These are phyloP conservation scores for Ctenodactylus gundi DNA, from an alignment of 2,113 vertebrate genomes.

Conservation along the genomic window DNA sequence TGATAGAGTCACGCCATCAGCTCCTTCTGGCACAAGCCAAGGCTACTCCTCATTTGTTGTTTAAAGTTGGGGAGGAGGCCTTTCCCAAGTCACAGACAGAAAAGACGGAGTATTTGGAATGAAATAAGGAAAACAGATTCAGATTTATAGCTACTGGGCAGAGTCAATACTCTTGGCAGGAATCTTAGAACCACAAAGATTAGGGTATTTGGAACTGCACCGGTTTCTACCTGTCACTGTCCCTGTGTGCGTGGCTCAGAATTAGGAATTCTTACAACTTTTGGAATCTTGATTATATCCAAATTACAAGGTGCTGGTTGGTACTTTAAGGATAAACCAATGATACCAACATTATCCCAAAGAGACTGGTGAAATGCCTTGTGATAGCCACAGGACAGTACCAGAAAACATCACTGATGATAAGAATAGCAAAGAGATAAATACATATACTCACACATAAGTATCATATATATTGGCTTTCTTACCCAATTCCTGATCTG, in stretches of 20 bases:
- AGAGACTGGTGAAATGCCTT: not conserved
- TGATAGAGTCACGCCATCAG: not conserved
- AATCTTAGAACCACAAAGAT: not conserved
- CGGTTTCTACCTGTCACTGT: not conserved
- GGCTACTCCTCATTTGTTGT: not conserved
- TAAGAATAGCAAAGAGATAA: not conserved
- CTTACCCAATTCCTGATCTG: constrained; percentile 96
- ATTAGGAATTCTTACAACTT: constrained; percentile 12
- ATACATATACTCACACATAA: not conserved
- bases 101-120: not conserved
- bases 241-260: not conserved
- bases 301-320: not conserved
- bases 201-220: not conserved
- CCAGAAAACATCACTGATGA: not conserved
- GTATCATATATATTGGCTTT: not conserved
- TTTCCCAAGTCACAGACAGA: not conserved
- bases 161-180: not conserved
- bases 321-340: not conserved
- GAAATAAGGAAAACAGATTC: not conserved
- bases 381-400: not conserved
- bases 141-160: not conserved
- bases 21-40: not conserved
- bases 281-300: not conserved
- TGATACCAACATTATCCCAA: not conserved
- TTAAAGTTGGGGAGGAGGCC: not conserved